phyloP scores from a whole-genome alignment of 2,113 vertebrate genomes.

The Periophthalmus modestus region DNA sequence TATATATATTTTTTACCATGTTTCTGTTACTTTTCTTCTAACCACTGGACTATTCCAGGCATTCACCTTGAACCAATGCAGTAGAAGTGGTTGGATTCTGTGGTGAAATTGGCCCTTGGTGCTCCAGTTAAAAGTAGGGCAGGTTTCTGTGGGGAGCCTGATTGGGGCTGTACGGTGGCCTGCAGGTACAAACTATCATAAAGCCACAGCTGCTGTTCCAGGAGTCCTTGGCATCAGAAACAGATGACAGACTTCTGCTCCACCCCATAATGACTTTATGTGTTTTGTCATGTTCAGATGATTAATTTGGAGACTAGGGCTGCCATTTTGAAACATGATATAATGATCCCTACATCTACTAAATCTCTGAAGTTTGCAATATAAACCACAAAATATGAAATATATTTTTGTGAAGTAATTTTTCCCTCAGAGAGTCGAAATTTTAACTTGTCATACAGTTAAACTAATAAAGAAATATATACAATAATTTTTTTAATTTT shows the following conservation, averaged over 20 bases:
- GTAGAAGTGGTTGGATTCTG: slow-evolving; percentile 34
- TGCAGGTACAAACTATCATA: slow-evolving; percentile 59
- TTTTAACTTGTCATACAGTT: no score
- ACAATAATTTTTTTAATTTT: no score
- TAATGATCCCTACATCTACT: background rate
- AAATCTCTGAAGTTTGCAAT: background rate
- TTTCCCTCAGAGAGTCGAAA: no score
- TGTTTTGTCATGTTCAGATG: slow-evolving; percentile 64
- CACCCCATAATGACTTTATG: slow-evolving; percentile 51
- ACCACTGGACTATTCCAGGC: slow-evolving; percentile 24
- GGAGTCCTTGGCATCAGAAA: slow-evolving; percentile 29
- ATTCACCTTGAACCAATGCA: slow-evolving; percentile 64
- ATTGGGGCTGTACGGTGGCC: slow-evolving; percentile 55
- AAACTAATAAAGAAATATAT: no score
- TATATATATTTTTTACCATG: background rate
- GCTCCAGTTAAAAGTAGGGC: slow-evolving; percentile 60
- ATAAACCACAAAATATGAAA: background rate
- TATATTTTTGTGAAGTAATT: no score
- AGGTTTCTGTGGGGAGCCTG: slow-evolving; percentile 57
- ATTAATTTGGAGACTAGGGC: slow-evolving; percentile 62
- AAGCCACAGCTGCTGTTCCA: slow-evolving; percentile 43
- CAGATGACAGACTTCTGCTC: slow-evolving; percentile 46
- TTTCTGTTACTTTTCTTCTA: slow-evolving; percentile 16
- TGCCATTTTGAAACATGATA: slow-evolving; percentile 41
- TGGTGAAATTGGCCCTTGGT: slow-evolving; percentile 46